These are phyloP conservation scores for Acrocera orbiculus DNA, from an alignment of 2,888 invertebrate species.

Conservation along the genomic window DNA sequence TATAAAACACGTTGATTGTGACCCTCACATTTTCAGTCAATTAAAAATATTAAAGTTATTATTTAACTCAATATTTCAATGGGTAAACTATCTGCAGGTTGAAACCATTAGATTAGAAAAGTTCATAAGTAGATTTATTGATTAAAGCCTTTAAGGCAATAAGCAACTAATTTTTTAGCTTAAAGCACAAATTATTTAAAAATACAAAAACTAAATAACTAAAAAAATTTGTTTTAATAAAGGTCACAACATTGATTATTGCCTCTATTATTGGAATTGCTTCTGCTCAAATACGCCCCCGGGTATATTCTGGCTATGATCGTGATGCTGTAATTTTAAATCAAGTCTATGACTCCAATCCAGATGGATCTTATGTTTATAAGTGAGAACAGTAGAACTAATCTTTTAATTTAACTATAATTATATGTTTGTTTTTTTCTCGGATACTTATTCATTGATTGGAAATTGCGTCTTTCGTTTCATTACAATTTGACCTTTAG, in stretches of 20 bases:
- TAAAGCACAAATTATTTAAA: no score
- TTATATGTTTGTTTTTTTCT: constrained; percentile 5
- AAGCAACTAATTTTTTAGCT: no score
- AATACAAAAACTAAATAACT: no score
- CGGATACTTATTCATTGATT: constrained; percentile 1
- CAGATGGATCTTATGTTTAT: constrained; percentile 35
- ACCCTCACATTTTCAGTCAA: no score
- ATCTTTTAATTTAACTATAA: constrained; percentile 5
- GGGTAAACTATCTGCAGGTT: no score
- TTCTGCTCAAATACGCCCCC: constrained; percentile 25
- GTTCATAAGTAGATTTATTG: no score
- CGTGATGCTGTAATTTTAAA: constrained; percentile 34
- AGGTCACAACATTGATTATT: constrained; percentile 24
- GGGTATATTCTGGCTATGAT: constrained; percentile 21
- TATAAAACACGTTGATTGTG: no score
- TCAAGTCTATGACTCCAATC: constrained; percentile 33
- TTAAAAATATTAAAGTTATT: no score
- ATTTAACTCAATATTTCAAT: no score
- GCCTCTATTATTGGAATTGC: constrained; percentile 20
- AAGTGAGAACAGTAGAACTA: constrained; percentile 24
- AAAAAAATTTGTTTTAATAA: no score
- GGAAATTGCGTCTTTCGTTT: constrained; percentile 2
- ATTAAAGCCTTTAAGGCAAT: no score
- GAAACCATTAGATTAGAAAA: no score
- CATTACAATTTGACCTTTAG: constrained; percentile 20